phyloP scores from a whole-genome alignment of 2,888 invertebrate genomes.

The Drosophila emarginata region DNA sequence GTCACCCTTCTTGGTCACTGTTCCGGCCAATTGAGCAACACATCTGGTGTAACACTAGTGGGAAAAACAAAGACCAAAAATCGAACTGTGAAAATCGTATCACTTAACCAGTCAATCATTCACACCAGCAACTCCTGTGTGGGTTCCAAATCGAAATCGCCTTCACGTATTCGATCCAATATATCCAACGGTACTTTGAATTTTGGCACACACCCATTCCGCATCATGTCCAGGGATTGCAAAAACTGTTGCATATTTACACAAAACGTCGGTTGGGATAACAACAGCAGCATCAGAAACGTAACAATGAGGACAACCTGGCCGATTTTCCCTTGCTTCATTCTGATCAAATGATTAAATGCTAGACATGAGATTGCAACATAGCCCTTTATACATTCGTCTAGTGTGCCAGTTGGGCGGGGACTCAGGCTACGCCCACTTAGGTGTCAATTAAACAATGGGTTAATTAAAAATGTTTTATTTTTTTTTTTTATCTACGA shows the following conservation, averaged over 20 bases:
- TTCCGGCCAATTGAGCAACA: conserved; percentile 79
- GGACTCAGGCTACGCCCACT: not conserved
- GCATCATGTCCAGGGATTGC: conserved; percentile 80
- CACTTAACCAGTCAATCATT: not conserved
- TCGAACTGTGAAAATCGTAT: not conserved
- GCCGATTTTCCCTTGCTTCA: conserved; percentile 5
- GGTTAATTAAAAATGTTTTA: conserved; percentile 34
- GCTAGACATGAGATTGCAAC: not conserved
- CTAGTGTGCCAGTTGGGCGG: conserved; percentile 19
- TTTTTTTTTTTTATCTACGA: not conserved
- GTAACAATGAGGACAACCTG: not conserved
- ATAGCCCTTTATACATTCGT: conserved; percentile 43
- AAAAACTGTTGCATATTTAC: conserved; percentile 79
- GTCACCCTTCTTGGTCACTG: conserved; percentile 79
- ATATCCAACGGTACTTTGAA: conserved; percentile 72
- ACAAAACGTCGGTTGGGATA: conserved; percentile 18
- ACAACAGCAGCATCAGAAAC: conserved; percentile 30
- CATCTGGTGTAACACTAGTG: conserved; percentile 79
- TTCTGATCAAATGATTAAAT: not conserved
- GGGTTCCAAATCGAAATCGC: conserved; percentile 68
- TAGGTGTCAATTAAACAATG: conserved; percentile 41
- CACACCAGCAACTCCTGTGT: conserved; percentile 74
- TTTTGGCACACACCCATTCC: conserved; percentile 78
- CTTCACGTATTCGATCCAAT: conserved; percentile 73
- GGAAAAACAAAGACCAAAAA: not conserved